These are phyloP conservation scores for Stenopsyche tienmushanensis DNA, from an alignment of 1,140 invertebrate species.

Conservation along the genomic window DNA sequence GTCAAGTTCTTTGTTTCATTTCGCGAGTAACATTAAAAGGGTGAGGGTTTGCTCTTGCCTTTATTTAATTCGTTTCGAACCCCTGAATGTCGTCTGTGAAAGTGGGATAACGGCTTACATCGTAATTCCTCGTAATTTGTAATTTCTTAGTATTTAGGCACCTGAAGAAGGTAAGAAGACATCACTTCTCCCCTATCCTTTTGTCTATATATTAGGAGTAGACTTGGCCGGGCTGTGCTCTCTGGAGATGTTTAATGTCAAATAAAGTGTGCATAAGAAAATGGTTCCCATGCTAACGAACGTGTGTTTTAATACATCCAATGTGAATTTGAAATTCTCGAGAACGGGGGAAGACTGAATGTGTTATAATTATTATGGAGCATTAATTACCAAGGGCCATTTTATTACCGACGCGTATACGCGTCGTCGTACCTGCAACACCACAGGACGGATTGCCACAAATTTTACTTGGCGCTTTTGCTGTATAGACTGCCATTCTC, in stretches of 20 bases:
- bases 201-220: slow-evolving; percentile 9
- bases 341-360: not conserved
- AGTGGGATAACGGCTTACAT: slow-evolving; percentile 32
- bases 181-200: slow-evolving; percentile 17
- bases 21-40: no score
- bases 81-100: slow-evolving; percentile 4
- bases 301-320: slow-evolving; percentile 4
- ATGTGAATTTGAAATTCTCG: slow-evolving; percentile 4
- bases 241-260: slow-evolving; percentile 26
- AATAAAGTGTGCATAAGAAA: slow-evolving; percentile 30
- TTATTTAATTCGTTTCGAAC: no score
- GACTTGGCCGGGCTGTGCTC: not conserved
- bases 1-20: no score
- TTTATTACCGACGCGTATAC: not conserved
- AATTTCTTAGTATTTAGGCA: slow-evolving; percentile 39
- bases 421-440: no score
- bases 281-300: slow-evolving; percentile 2
- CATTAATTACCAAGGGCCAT: not conserved
- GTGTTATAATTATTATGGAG: not conserved
- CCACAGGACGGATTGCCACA: no score
- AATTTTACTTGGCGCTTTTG: no score
- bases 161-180: slow-evolving; percentile 29
- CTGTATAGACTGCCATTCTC: no score
- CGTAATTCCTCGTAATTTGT: slow-evolving; percentile 41
- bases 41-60: no score